Conservation (phyloP, 2,113 vertebrate genomes). For the Rhagologus leucostigma region DNA sequence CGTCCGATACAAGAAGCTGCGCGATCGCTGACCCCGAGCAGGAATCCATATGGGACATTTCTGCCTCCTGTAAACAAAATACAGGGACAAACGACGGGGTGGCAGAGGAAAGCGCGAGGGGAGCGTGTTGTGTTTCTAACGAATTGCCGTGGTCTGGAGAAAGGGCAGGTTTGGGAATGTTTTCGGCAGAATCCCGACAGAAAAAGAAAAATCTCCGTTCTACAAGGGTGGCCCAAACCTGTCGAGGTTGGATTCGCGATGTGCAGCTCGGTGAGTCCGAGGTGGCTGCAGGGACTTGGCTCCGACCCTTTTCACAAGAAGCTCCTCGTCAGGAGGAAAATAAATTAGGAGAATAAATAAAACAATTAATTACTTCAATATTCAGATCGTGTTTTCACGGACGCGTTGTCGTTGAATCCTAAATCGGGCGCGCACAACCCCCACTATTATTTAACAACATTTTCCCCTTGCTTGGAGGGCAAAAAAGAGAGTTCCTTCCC, state of each 20-base stretch:
- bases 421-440: neutral
- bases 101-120: neutral
- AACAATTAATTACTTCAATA: neutral
- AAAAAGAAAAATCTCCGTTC: neutral
- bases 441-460: neutral
- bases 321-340: neutral
- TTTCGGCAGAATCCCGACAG: neutral
- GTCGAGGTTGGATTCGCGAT: neutral
- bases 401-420: neutral
- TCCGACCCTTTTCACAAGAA: neutral
- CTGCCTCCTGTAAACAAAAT: neutral
- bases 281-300: neutral
- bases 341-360: neutral
- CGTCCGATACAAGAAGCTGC: neutral
- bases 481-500: neutral
- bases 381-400: rapidly evolving
- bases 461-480: neutral
- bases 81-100: rapidly evolving
- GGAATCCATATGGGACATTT: neutral
- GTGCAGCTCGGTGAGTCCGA: neutral
- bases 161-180: neutral
- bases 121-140: neutral
- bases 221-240: neutral
- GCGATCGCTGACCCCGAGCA: neutral
- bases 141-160: neutral